phyloP scores from a whole-genome alignment of 2,888 invertebrate species.

The Heliconius ismenius region DNA sequence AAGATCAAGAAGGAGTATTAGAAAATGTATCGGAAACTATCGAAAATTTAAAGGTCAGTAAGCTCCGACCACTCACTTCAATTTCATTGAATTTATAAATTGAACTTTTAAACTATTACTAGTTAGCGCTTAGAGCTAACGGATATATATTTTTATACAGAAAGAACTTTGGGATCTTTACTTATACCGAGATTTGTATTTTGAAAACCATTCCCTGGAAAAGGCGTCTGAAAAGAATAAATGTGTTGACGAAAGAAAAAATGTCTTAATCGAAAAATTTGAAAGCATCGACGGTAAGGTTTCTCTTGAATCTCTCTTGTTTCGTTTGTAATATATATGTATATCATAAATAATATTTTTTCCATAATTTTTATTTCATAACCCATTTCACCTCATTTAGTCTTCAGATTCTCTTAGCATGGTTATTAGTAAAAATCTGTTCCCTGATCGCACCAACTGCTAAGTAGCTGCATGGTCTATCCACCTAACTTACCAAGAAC shows the following conservation, averaged over 20 bases:
- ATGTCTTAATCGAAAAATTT: conserved; percentile 82
- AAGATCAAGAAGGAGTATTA: conserved; percentile 57
- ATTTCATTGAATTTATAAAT: neutral
- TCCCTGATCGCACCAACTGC: too few species aligned
- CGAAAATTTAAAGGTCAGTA: conserved; percentile 60
- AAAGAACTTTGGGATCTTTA: conserved; percentile 85
- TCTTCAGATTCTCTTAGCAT: too few species aligned
- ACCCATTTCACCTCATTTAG: too few species aligned
- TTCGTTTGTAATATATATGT: too few species aligned
- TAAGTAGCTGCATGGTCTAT: too few species aligned
- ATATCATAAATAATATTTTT: too few species aligned
- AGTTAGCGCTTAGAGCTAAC: neutral
- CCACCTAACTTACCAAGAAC: too few species aligned
- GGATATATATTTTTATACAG: conserved; percentile 63
- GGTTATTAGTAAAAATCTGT: too few species aligned
- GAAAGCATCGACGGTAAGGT: conserved; percentile 84
- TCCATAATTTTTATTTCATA: too few species aligned
- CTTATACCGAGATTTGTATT: conserved; percentile 88
- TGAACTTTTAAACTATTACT: neutral
- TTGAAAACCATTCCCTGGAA: conserved; percentile 87
- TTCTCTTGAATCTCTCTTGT: neutral
- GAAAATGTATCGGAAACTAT: conserved; percentile 63
- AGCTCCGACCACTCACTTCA: neutral
- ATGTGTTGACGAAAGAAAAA: conserved; percentile 84
- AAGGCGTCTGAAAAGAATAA: conserved; percentile 85